Conservation (phyloP, 2,888 invertebrate genomes). For the Perizoma affinitatum region DNA sequence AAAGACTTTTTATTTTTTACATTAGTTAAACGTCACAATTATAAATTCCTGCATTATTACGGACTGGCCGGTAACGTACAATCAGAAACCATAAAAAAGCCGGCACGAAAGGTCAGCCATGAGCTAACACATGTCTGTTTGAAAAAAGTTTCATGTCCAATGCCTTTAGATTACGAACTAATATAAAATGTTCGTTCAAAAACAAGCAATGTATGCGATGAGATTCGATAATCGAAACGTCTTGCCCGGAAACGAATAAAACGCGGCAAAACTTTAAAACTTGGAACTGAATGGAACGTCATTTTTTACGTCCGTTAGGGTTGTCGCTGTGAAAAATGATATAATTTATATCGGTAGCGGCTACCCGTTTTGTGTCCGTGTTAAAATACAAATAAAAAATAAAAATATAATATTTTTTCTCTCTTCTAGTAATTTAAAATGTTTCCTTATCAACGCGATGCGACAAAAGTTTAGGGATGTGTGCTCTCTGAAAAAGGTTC, state of each 20-base stretch:
- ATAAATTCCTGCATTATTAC: slow-evolving; percentile 57
- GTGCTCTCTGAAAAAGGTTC: slow-evolving; percentile 21
- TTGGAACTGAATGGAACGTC: slow-evolving; percentile 78
- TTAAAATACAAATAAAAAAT: slow-evolving; percentile 81
- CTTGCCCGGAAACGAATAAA: slow-evolving; percentile 81
- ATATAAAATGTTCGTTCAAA: slow-evolving; percentile 13
- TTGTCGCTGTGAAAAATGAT: slow-evolving; percentile 83
- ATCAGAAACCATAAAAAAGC: slow-evolving; percentile 61
- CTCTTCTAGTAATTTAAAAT: slow-evolving; percentile 82
- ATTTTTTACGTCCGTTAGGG: slow-evolving; percentile 83
- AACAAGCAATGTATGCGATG: slow-evolving; percentile 30
- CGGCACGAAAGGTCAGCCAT: slow-evolving; percentile 46
- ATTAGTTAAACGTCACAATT: slow-evolving; percentile 53
- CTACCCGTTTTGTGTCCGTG: slow-evolving; percentile 82
- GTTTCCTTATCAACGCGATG: slow-evolving; percentile 82
- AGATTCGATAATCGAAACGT: slow-evolving; percentile 54
- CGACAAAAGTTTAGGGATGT: slow-evolving; percentile 74
- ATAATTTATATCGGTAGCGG: slow-evolving; percentile 84
- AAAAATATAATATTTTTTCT: slow-evolving; percentile 77
- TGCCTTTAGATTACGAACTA: neutral
- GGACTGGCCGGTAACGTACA: slow-evolving; percentile 45
- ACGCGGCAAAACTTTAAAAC: slow-evolving; percentile 82
- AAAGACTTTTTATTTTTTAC: slow-evolving; percentile 32
- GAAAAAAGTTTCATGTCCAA: neutral
- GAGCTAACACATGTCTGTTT: slow-evolving; percentile 25